Evolutionary conservation across 2,888 invertebrate genomes (phyloP).

Genomic region (Artemia sp.): DNA sequence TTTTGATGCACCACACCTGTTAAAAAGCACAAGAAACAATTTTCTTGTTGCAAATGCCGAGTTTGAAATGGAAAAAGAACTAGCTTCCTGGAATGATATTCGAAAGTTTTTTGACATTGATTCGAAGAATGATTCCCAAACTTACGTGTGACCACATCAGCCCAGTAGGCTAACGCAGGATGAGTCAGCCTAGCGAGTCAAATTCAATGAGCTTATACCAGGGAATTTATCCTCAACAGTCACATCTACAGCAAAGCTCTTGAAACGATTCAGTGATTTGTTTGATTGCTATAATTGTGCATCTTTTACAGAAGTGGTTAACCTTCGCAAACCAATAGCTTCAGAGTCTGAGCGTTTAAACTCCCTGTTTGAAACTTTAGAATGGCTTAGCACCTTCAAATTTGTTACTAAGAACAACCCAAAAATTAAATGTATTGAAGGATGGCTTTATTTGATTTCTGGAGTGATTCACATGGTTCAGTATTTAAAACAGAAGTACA

Average conservation of each 20-base stretch:
- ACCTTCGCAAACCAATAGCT: not conserved
- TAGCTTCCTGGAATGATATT: not conserved
- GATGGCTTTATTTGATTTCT: not conserved
- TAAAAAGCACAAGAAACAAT: conserved; percentile 7
- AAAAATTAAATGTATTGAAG: not conserved
- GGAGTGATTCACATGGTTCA: not conserved
- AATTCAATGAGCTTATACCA: no score
- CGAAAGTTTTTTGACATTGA: not conserved
- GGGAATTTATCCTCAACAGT: not conserved
- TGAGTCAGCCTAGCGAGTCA: no score
- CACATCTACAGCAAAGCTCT: not conserved
- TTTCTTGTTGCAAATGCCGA: not conserved
- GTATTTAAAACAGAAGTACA: not conserved
- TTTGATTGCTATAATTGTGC: not conserved
- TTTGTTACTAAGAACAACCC: not conserved
- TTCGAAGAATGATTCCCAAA: conserved; percentile 10
- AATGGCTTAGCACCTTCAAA: not conserved
- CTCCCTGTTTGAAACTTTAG: not conserved
- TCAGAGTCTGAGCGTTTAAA: not conserved
- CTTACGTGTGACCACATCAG: not conserved
- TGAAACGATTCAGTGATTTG: not conserved
- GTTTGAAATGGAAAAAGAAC: conserved; percentile 10
- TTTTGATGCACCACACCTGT: conserved; percentile 7
- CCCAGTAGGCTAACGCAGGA: not conserved
- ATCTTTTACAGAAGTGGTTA: not conserved